phyloP scores from a whole-genome alignment of 53 echinoderm and acorn worm genomes.

The Antedon mediterranea region DNA sequence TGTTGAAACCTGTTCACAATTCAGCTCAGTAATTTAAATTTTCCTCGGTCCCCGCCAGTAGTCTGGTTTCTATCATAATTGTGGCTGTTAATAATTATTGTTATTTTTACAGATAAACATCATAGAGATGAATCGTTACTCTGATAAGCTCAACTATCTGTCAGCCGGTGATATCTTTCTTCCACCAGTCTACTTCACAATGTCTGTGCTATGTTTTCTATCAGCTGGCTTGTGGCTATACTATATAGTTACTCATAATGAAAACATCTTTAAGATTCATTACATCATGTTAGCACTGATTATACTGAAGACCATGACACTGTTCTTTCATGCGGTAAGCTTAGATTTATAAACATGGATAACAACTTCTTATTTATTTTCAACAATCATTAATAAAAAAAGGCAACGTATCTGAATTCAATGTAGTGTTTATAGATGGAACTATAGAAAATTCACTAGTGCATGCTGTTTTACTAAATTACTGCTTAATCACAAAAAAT shows the following conservation, averaged over 20 bases:
- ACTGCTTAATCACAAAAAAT: too few relatives aligned
- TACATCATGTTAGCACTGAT: slow-evolving; percentile 75
- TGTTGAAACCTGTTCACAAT: too few relatives aligned
- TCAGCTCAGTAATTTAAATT: too few relatives aligned
- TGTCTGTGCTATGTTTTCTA: slow-evolving; percentile 67
- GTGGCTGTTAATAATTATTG: too few relatives aligned
- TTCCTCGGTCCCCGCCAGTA: too few relatives aligned
- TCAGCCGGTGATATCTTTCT: slow-evolving; percentile 83
- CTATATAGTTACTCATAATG: slow-evolving; percentile 57
- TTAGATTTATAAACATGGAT: not conserved
- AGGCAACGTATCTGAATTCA: too few relatives aligned
- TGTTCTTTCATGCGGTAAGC: slow-evolving; percentile 96
- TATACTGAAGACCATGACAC: slow-evolving; percentile 62
- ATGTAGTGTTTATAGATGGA: too few relatives aligned
- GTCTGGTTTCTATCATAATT: too few relatives aligned
- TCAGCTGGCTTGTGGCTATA: slow-evolving; percentile 63
- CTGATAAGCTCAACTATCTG: slow-evolving; percentile 48
- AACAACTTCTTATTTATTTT: too few relatives aligned
- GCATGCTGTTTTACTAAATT: too few relatives aligned
- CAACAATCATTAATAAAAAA: too few relatives aligned
- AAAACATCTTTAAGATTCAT: slow-evolving; percentile 91
- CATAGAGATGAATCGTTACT: slow-evolving; percentile 41
- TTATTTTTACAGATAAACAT: slow-evolving; percentile 30
- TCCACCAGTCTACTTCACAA: slow-evolving; percentile 47
- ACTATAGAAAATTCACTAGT: too few relatives aligned